Evolutionary conservation across 2,113 vertebrate genomes (phyloP), one percentile per base, ranked within the genome.

Genomic region (Morone saxatilis): DNA sequence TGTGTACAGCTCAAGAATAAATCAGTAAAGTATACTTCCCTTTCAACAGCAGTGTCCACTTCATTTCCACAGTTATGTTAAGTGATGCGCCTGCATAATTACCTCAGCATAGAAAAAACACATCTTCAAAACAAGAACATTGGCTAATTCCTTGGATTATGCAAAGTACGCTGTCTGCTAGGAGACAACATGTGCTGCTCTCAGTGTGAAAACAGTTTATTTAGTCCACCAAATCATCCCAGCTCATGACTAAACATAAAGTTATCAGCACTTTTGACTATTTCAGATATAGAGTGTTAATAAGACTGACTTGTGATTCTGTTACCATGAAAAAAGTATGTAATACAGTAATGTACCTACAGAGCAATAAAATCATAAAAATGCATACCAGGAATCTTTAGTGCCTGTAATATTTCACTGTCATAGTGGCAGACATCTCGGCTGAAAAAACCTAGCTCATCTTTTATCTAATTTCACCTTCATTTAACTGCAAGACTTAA

Each of bases 71-170:
- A 8, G 6, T 31, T 31, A 31, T 31, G 31, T 56, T 50, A 14
- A 79, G 53, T 80, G 25, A 40, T 77, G 65, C 31, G 25, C 16
- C 22, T 7, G 22, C 62, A 71, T 61, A 82, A 86, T 71, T 22
- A 74, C 22, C 4, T 19, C 45, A 66, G 40, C 12, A 54, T 3
- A 45, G 31, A 54, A 45, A 66, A 36, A 59, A 74, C 7, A 60
- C 13, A 66, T 47, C 45, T 76, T 70, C 51, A 69, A 86, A 79
- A 88, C 70, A 78, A 78, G 81, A 76, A 81, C 78, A 70, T 61
- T 78, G 76, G 57, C 66, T 86, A 62, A 80, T 82, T 76, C 63
- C 36, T 68, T 22, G 17, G 51, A 50, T 50, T 63, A 67, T 0
- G 25, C 54, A 71, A 38, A 62, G 81, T 36, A 73, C 83, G 53